Conservation (phyloP, 2,888 invertebrate genomes). For the Pimpla rufipes region DNA sequence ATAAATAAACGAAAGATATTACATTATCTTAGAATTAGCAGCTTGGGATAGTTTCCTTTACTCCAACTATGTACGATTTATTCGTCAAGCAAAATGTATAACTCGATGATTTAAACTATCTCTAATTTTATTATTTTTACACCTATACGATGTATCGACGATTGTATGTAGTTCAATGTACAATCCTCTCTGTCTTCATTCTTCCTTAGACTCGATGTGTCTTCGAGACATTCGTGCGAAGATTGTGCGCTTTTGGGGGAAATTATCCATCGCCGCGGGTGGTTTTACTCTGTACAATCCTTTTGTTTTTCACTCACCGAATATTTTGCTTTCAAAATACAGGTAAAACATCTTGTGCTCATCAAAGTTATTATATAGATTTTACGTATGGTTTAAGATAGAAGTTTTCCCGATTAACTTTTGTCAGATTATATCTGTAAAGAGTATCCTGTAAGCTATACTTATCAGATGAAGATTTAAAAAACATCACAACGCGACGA, state of each 20-base stretch:
- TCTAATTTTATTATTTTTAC: conserved; percentile 84
- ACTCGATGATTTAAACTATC: conserved; percentile 48
- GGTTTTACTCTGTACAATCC: conserved; percentile 12
- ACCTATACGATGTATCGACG: conserved; percentile 79
- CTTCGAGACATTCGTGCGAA: conserved; percentile 74
- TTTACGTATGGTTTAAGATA: conserved; percentile 32
- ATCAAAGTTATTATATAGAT: conserved; percentile 27
- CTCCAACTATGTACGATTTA: conserved; percentile 72
- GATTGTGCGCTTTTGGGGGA: conserved; percentile 78
- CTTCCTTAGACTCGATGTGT: conserved; percentile 76
- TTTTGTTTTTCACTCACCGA: conserved; percentile 8
- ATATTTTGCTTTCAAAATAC: conserved; percentile 22
- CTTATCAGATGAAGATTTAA: conserved; percentile 1
- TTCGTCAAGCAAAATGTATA: conserved; percentile 44
- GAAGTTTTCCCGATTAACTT: conserved; percentile 33
- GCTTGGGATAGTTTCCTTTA: conserved; percentile 83
- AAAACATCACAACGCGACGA: conserved; percentile 45
- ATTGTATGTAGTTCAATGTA: conserved; percentile 79
- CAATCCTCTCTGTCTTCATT: conserved; percentile 78
- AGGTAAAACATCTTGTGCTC: conserved; percentile 24
- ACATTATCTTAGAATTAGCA: conserved; percentile 84
- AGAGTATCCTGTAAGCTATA: conserved; percentile 14
- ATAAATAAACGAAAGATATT: conserved; percentile 78
- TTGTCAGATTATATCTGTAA: conserved; percentile 22
- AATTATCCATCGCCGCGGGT: conserved; percentile 33